These are phyloP conservation scores for Paratrypauchen microcephalus DNA, from an alignment of 2,797 vertebrate genomes.

Conservation along the genomic window DNA sequence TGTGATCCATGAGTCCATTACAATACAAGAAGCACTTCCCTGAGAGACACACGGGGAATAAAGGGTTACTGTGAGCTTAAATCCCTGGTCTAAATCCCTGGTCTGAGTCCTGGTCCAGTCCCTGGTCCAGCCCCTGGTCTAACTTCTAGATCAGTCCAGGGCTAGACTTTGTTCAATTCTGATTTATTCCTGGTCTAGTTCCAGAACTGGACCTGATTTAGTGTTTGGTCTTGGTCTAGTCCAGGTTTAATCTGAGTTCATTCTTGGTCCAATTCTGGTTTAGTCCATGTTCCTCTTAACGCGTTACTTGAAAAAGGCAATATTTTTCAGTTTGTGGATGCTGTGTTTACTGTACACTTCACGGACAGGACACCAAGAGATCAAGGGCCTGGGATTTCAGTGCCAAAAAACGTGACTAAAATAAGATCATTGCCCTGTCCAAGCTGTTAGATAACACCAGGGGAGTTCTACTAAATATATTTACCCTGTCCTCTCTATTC, in stretches of 20 bases:
- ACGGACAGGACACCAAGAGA: neutral
- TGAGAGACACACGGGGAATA: slow-evolving; percentile 49
- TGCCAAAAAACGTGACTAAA: slow-evolving; percentile 25
- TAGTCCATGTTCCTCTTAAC: neutral
- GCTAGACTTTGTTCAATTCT: too few species aligned
- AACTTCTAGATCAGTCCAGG: too few species aligned
- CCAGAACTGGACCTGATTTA: too few species aligned
- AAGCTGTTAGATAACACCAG: slow-evolving; percentile 23
- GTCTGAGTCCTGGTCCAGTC: too few species aligned
- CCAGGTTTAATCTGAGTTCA: neutral
- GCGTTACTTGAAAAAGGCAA: too few species aligned
- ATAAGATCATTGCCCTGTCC: slow-evolving; percentile 45
- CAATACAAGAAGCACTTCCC: slow-evolving; percentile 97
- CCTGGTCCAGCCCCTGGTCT: too few species aligned
- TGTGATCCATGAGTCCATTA: slow-evolving; percentile 91
- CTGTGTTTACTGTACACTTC: neutral
- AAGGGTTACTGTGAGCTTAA: neutral
- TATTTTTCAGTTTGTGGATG: neutral
- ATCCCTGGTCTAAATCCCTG: too few species aligned
- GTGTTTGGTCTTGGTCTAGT: too few species aligned
- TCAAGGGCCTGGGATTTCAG: neutral
- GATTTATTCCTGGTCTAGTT: too few species aligned
- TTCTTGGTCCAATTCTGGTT: neutral
- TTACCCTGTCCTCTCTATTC: slow-evolving; percentile 35
- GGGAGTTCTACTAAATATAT: slow-evolving; percentile 19